Conservation (phyloP, 2,888 invertebrate genomes). For the Punctoribates punctum region DNA sequence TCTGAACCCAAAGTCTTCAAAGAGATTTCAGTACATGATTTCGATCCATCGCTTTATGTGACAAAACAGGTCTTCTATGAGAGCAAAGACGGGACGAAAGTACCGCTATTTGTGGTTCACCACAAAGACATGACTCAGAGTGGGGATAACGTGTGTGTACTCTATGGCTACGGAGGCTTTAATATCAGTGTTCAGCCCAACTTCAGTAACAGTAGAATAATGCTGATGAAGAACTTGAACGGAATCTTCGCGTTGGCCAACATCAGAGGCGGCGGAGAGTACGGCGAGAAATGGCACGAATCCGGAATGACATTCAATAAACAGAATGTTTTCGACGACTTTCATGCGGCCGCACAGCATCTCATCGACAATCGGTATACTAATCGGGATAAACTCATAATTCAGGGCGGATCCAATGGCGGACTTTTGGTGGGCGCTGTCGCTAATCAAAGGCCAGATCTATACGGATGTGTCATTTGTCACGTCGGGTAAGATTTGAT, state of each 20-base stretch:
- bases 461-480: constrained; percentile 86
- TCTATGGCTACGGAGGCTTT: constrained; percentile 98
- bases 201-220: constrained; percentile 79
- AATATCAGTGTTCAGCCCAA: constrained; percentile 84
- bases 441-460: constrained; percentile 87
- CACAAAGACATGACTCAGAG: constrained; percentile 61
- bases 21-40: constrained; percentile 78
- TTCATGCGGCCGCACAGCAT: constrained; percentile 85
- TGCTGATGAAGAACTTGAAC: constrained; percentile 82
- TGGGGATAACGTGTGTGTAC: constrained; percentile 72
- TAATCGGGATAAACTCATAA: constrained; percentile 67
- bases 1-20: constrained; percentile 66
- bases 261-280: constrained; percentile 88
- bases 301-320: constrained; percentile 84
- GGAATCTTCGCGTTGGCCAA: constrained; percentile 89
- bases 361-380: constrained; percentile 78
- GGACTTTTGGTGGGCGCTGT: constrained; percentile 93
- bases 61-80: constrained; percentile 85
- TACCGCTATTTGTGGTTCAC: constrained; percentile 86
- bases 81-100: constrained; percentile 86
- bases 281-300: constrained; percentile 84
- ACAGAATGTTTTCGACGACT: constrained; percentile 96
- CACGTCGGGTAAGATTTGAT: constrained; percentile 66
- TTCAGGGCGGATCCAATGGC: constrained; percentile 95
- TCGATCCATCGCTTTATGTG: constrained; percentile 71